Evolutionary conservation across 2,113 vertebrate genomes (phyloP), one percentile per base, ranked within the genome.

Genomic region (Gavialis gangeticus): DNA sequence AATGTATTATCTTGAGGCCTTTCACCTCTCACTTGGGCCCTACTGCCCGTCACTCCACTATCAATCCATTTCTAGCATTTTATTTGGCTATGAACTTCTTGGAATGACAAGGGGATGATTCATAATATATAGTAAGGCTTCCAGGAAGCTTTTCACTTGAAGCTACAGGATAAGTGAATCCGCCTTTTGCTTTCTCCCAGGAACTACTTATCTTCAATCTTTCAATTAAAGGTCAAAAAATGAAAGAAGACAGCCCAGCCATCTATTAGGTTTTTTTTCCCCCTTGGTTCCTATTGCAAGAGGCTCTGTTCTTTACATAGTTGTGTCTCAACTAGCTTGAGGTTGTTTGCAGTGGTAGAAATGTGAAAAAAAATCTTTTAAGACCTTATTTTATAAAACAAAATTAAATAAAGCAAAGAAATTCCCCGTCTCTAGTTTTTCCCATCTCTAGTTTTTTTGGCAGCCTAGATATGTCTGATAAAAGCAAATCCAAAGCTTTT

Each of bases 151-250:
- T 96, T 97, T 94, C 90, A 93, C 96, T 97, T 95, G 96, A 96
- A 97, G 94, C 96, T 97, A 79, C 94, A 92, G 97, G 96, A 96
- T 97, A 97, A 98, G 96, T 97, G 97, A 98, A 97, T 97, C 97
- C 97, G 97, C 95, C 97, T 98, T 97, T 97, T 96, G 95, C 97
- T 96, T 98, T 98, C 95, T 98, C 85, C 22, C 82, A 97, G 97
- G 96, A 98, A 96, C 95, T 98, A 97, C 97, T 98, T 98, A 98
- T 98, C 98, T 98, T 97, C 96, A 97, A 97, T 98, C 97, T 98
- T 98, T 98, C 98, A 98, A 98, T 98, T 98, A 98, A 98, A 98
- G 98, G 98, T 98, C 97, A 98, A 93, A 97, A 98, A 97, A 97
- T 95, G 95, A 98, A 97, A 91, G 89, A 93, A 91, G 95, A 84